Evolutionary conservation across 2,797 vertebrate species (phyloP).

Genomic region (Mionectes olivaceus): DNA sequence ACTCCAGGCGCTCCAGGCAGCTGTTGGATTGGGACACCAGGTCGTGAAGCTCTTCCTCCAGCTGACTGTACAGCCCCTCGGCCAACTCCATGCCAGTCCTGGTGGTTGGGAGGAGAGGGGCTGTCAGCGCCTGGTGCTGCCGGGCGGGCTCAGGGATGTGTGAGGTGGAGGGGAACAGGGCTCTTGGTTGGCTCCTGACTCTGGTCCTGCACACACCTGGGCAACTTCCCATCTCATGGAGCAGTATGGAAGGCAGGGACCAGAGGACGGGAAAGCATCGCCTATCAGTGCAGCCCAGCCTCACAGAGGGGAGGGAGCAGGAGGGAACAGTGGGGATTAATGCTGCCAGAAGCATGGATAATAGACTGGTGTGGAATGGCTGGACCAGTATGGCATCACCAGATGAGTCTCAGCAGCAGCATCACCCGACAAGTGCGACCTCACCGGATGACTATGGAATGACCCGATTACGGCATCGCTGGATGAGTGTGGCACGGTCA

Average conservation of each 20-base stretch:
- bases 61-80: conserved; percentile 84
- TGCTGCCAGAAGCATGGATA: rapidly evolving
- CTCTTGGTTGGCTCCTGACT: not conserved
- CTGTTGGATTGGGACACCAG: conserved; percentile 92
- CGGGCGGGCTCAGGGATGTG: not conserved
- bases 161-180: not conserved
- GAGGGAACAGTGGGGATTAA: too few relatives aligned
- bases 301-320: not conserved
- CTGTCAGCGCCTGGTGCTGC: not conserved
- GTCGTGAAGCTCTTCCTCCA: conserved; percentile 91
- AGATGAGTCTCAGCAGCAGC: not conserved
- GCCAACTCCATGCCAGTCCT: conserved; percentile 86
- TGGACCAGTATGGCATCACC: rapidly evolving
- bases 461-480: not conserved
- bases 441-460: not conserved
- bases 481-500: rapidly evolving
- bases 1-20: conserved; percentile 86
- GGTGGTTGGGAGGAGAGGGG: not conserved
- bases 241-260: too few relatives aligned
- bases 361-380: rapidly evolving
- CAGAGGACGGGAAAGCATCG: rapidly evolving
- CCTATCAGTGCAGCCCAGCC: too few relatives aligned
- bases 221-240: not conserved
- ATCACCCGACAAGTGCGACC: not conserved
- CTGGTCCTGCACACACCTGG: rapidly evolving